Evolutionary conservation across 1,140 invertebrate species (phyloP), one percentile per base, ranked within the genome.

Genomic region (Acromyrmex heyeri): DNA sequence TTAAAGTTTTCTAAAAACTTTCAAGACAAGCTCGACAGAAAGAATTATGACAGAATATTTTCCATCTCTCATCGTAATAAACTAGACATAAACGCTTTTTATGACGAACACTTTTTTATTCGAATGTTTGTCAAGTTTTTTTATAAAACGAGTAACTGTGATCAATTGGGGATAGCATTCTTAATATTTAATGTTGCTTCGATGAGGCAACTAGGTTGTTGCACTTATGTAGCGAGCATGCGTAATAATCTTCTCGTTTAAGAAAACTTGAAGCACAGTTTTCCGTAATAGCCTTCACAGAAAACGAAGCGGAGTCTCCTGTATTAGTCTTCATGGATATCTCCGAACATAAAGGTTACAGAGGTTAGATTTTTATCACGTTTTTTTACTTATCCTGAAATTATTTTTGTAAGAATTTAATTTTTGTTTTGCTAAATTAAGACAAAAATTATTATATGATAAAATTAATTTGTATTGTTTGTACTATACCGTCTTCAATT

Each of bases 181-280:
- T 57, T 48, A 77, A 77, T 77, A 77, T 77, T 77, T 77, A 77
- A 77, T 77, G 73, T 16, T 44, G 0, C 21, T 44, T 61, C 50
- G n/a, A 38, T 21, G 57, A 62, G 4, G 8, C 4, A 44, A 1
- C n/a, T 16, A 76, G 21, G 55, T 44, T 44, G 30, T 44, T 10
- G 5, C 12, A 30, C 34, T 44, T 8, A 14, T 16, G 0, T n/a
- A 0, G 0, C 7, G 34, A 76, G 55, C 24, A 65, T 64, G 59
- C 38, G 38, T 30, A 8, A 77, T 18, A n/a, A 30, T 48, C 12
- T 7, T 78, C 24, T 48, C 6, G 6, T 12, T n/a, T 16, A 10
- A 62, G 8, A 50, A n/a, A 14, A 57, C 18, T 30, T 4, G 10
- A 24, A 64, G 3, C 3, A 12, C 18, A 64, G 0, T 65, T 62